These are phyloP conservation scores for Drosophila tani DNA, from an alignment of 1,140 invertebrate species.

Conservation along the genomic window DNA sequence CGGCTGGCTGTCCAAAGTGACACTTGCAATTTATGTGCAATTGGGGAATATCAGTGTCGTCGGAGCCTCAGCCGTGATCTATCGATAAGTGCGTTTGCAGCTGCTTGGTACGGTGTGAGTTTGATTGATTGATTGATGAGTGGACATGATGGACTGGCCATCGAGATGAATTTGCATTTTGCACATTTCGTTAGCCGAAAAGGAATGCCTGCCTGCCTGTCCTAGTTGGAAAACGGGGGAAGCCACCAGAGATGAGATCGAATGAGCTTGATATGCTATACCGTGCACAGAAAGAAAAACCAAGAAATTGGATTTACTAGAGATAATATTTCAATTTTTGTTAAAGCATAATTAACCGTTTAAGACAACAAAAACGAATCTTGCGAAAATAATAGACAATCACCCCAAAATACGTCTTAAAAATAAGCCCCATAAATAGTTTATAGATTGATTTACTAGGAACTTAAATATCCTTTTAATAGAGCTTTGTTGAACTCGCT, in stretches of 20 bases:
- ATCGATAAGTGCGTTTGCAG: constrained; percentile 39
- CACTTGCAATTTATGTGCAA: constrained; percentile 56
- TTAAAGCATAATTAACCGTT: no score
- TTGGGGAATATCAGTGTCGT: constrained; percentile 56
- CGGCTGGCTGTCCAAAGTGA: constrained; percentile 16
- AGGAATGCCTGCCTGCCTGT: constrained; percentile 25
- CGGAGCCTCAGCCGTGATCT: constrained; percentile 33
- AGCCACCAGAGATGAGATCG: constrained; percentile 33
- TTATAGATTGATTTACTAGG: neutral
- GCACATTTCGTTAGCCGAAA: constrained; percentile 40
- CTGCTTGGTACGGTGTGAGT: constrained; percentile 26
- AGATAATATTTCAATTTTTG: no score
- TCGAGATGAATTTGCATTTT: constrained; percentile 55
- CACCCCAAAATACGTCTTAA: neutral
- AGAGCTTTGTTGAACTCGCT: constrained; percentile 1
- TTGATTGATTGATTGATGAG: constrained; percentile 61
- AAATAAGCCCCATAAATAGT: no score
- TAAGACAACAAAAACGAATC: no score
- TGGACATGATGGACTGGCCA: constrained; percentile 46
- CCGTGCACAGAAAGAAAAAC: constrained; percentile 17
- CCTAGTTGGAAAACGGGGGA: constrained; percentile 20
- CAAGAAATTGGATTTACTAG: no score
- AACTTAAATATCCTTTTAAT: constrained; percentile 2
- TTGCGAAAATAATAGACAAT: neutral
- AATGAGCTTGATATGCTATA: constrained; percentile 24